Evolutionary conservation across 30 jellyfish, hydroid and myxozoan genomes (phyloP).

Genomic region (Hydra vulgaris): DNA sequence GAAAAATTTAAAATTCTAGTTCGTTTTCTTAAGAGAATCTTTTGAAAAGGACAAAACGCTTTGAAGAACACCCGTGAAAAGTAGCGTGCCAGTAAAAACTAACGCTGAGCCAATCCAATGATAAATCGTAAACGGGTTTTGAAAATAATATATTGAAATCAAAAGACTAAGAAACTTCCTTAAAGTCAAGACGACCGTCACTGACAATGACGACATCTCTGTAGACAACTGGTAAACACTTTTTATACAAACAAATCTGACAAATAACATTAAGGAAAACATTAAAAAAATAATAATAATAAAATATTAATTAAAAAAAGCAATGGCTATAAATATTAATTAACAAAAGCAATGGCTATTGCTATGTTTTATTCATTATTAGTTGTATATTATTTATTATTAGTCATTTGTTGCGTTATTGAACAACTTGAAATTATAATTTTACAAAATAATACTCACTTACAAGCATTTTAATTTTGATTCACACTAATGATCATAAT

Average conservation of each 20-base stretch:
- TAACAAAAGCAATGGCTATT: too few species aligned
- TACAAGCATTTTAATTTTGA: too few species aligned
- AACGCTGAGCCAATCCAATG: slow-evolving; percentile 90
- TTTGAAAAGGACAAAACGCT: neutral
- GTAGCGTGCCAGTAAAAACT: slow-evolving; percentile 63
- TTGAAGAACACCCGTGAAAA: slow-evolving; percentile 35
- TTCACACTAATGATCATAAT: too few species aligned
- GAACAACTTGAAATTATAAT: too few species aligned
- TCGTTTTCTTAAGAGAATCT: neutral
- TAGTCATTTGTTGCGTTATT: too few species aligned
- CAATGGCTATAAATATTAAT: too few species aligned
- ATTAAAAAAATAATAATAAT: neutral
- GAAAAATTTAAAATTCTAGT: too few species aligned
- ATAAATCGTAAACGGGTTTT: slow-evolving; percentile 63
- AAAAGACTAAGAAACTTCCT: slow-evolving; percentile 66
- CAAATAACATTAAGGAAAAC: neutral
- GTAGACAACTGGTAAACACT: slow-evolving; percentile 70
- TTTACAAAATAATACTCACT: too few species aligned
- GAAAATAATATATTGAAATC: slow-evolving; percentile 53
- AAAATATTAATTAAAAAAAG: too few species aligned
- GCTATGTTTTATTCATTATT: too few species aligned
- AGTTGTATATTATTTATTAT: too few species aligned
- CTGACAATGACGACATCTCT: slow-evolving; percentile 67
- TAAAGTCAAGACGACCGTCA: slow-evolving; percentile 65
- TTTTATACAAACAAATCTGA: slow-evolving; percentile 68